A percentile compares a stretch with the other conserved stretches of the same genome.
phyloP scores from a whole-genome alignment of 2,888 invertebrate species.

The Criorhina ranunculi region DNA sequence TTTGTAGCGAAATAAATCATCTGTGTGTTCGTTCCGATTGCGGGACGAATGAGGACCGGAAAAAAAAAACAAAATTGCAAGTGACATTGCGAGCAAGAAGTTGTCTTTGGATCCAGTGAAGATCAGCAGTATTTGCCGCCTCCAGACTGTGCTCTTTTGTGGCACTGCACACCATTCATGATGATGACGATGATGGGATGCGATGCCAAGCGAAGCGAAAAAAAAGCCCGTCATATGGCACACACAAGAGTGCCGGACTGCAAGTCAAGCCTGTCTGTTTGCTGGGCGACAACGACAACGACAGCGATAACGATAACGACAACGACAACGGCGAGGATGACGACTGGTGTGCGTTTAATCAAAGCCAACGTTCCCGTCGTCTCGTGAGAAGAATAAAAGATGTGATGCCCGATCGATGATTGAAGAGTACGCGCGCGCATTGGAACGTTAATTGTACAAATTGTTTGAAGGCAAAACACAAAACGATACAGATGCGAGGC shows the following conservation, averaged over 20 bases:
- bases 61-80: constrained; percentile 39
- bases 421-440: constrained; percentile 72
- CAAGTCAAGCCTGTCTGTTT: constrained; percentile 34
- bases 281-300: background rate
- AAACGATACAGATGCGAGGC: constrained; percentile 22
- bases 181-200: constrained; percentile 39
- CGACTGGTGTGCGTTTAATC: constrained; percentile 63
- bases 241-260: constrained; percentile 24
- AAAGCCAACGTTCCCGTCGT: constrained; percentile 40
- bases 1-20: constrained; percentile 73
- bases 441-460: constrained; percentile 77
- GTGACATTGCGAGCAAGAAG: constrained; percentile 42
- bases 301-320: background rate
- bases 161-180: constrained; percentile 31
- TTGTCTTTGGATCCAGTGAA: background rate
- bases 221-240: constrained; percentile 44
- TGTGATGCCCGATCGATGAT: constrained; percentile 67
- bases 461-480: constrained; percentile 73
- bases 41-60: constrained; percentile 41
- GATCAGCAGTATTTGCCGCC: constrained; percentile 34
- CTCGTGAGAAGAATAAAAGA: constrained; percentile 59
- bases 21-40: constrained; percentile 62
- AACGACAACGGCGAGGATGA: background rate
- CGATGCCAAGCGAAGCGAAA: constrained; percentile 53
- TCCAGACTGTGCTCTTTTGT: constrained; percentile 9